phyloP scores from a whole-genome alignment of 2,888 invertebrate species.

The Campoplex nolae region DNA sequence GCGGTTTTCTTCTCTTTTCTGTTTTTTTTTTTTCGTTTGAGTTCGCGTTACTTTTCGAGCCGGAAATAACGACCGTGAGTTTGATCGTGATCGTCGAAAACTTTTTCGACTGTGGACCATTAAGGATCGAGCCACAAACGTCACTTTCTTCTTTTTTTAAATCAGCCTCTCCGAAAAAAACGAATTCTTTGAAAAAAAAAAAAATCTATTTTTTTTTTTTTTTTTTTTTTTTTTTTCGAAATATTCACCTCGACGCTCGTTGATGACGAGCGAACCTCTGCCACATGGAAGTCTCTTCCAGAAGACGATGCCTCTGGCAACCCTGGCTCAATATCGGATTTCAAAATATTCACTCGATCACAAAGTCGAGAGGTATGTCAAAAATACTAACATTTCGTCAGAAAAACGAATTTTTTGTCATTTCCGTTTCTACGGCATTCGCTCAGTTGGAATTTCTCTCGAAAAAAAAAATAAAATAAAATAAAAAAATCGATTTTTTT shows the following conservation, averaged over 20 bases:
- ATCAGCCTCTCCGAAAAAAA: not conserved
- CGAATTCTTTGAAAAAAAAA: not conserved
- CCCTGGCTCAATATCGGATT: constrained; percentile 79
- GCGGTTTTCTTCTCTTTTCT: too few relatives aligned
- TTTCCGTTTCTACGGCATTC: too few relatives aligned
- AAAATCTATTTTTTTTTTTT: too few relatives aligned
- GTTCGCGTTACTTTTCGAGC: not conserved
- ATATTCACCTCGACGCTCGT: constrained; percentile 13
- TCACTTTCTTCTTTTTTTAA: too few relatives aligned
- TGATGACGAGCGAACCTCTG: constrained; percentile 53
- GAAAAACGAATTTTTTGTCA: too few relatives aligned
- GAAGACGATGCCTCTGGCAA: constrained; percentile 80
- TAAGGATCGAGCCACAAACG: too few relatives aligned
- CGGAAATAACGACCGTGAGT: not conserved
- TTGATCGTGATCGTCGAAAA: not conserved
- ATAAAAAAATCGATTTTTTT: too few relatives aligned
- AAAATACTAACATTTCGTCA: not conserved
- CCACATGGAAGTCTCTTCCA: constrained; percentile 78
- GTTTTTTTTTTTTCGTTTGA: not conserved
- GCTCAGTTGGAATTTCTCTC: too few relatives aligned
- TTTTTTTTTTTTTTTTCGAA: not conserved
- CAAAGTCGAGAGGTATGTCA: constrained; percentile 76
- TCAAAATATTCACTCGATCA: constrained; percentile 70
- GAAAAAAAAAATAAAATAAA: too few relatives aligned
- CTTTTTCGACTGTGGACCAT: not conserved